These are phyloP conservation scores for Brachionus asplanchnoidis DNA, from an alignment of 1,140 invertebrate genomes.

Conservation along the genomic window DNA sequence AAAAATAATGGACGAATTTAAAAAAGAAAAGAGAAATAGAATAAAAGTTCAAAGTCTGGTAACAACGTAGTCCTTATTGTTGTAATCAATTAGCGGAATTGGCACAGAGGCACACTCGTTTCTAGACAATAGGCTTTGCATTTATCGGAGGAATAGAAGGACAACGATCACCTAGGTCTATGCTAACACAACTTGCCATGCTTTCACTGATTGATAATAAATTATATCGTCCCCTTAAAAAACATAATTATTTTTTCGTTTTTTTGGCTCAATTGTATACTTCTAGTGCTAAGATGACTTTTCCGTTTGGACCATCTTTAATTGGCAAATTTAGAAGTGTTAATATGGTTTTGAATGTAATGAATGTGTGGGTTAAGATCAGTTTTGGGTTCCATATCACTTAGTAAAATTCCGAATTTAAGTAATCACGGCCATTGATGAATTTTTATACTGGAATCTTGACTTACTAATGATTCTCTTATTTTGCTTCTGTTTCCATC, in stretches of 20 bases:
- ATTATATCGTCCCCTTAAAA: too few species aligned
- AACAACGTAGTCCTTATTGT: slow-evolving; percentile 2
- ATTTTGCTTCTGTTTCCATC: not conserved
- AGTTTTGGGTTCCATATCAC: not conserved
- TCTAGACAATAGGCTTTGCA: too few species aligned
- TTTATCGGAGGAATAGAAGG: too few species aligned
- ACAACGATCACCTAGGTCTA: too few species aligned
- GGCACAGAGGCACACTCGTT: not conserved
- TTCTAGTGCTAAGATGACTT: too few species aligned
- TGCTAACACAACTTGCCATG: too few species aligned
- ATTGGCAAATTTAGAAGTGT: slow-evolving; percentile 1
- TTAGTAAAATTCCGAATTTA: not conserved
- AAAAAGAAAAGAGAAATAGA: not conserved
- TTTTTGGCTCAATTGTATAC: too few species aligned
- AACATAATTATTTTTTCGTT: too few species aligned
- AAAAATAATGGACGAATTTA: slow-evolving; percentile 18
- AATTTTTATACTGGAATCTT: not conserved
- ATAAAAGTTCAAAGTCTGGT: not conserved
- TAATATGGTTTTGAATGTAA: slow-evolving; percentile 26
- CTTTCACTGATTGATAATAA: too few species aligned
- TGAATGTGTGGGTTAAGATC: not conserved
- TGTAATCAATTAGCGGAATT: not conserved
- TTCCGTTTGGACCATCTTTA: not conserved
- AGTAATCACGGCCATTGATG: slow-evolving; percentile 2
- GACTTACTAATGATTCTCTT: not conserved